These are phyloP conservation scores for Allygus modestus DNA, from an alignment of 2,888 invertebrate species.

Conservation along the genomic window DNA sequence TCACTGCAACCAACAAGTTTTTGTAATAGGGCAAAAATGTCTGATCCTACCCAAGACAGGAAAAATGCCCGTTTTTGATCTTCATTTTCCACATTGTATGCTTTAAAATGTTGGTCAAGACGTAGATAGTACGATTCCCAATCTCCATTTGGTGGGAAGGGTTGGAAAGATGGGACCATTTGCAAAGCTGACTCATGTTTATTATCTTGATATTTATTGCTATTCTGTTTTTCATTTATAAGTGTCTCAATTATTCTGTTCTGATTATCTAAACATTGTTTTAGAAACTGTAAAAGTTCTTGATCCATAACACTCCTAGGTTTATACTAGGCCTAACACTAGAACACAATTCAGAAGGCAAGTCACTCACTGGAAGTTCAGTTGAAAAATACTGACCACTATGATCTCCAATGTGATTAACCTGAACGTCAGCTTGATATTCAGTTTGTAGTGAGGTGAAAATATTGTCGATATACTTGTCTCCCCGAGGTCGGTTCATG, in stretches of 20 bases:
- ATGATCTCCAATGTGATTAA: too few relatives aligned
- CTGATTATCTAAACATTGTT: not conserved
- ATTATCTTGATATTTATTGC: not conserved
- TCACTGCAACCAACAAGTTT: constrained; percentile 2
- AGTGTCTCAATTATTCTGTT: constrained; percentile 23
- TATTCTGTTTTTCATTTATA: not conserved
- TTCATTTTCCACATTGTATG: too few relatives aligned
- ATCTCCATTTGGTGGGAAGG: not conserved
- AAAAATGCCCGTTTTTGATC: too few relatives aligned
- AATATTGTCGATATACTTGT: too few relatives aligned
- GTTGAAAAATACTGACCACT: too few relatives aligned
- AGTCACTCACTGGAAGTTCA: too few relatives aligned
- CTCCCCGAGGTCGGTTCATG: too few relatives aligned
- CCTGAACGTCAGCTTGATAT: too few relatives aligned
- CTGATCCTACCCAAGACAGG: not conserved
- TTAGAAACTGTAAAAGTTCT: constrained; percentile 4
- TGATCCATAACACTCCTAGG: not conserved
- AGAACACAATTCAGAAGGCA: too few relatives aligned
- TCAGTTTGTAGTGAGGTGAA: too few relatives aligned
- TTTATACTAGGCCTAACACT: too few relatives aligned
- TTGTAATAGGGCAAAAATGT: not conserved
- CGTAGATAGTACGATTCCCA: not conserved
- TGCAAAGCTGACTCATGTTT: not conserved
- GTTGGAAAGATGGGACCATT: not conserved
- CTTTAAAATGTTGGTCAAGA: too few relatives aligned